A percentile compares a stretch with the other conserved stretches of the same genome.
Conservation (phyloP, 1,140 invertebrate species). For the Hermetia illucens region DNA sequence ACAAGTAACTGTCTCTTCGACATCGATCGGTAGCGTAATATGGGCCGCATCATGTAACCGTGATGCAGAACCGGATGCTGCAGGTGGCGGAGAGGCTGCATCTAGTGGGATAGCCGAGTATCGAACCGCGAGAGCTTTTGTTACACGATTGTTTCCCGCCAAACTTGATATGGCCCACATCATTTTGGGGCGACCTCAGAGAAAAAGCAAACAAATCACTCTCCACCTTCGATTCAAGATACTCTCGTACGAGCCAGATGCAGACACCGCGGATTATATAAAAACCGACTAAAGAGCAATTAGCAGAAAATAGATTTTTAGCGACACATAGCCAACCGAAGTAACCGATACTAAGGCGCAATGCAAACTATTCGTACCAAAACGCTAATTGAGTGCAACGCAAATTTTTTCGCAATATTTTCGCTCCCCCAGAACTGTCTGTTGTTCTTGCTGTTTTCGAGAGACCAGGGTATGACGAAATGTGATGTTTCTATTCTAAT, state of each 20-base stretch:
- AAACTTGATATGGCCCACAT: conserved; percentile 30
- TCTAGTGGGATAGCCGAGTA: conserved; percentile 25
- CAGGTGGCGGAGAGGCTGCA: conserved; percentile 19
- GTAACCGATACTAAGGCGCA: no score
- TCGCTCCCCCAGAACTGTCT: no score
- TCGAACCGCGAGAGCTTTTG: conserved; percentile 26
- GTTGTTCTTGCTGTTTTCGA: no score
- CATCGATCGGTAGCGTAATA: conserved; percentile 40
- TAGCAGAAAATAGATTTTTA: no score
- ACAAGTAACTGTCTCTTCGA: conserved; percentile 57
- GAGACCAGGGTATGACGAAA: not conserved
- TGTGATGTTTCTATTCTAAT: not conserved
- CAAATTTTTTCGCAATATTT: no score
- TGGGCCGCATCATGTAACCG: conserved; percentile 16
- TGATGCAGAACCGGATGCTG: conserved; percentile 34
- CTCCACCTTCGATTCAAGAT: conserved; percentile 7
- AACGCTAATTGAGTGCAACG: no score
- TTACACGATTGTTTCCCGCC: conserved; percentile 25
- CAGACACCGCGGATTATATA: no score
- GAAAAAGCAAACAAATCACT: not conserved
- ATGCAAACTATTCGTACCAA: no score
- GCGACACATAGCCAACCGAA: no score
- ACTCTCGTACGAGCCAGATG: not conserved
- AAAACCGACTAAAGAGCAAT: no score
- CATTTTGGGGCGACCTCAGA: conserved; percentile 16